Evolutionary conservation across 2,113 vertebrate genomes (phyloP).

Genomic region (Perca flavescens): DNA sequence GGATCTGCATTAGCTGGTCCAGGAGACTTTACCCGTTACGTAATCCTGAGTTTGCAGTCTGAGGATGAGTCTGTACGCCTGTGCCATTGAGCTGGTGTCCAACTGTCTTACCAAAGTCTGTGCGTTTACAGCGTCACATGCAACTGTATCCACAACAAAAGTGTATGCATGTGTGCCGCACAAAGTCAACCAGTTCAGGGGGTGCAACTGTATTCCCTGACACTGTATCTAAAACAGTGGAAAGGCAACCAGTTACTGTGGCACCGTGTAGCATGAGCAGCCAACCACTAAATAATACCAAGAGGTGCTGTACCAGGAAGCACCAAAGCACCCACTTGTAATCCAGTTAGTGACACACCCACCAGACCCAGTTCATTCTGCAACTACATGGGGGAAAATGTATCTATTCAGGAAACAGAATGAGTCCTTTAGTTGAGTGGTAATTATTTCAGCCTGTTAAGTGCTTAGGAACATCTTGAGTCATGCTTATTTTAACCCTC

Average conservation of each 20-base stretch:
- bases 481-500: slow-evolving; percentile 28
- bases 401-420: neutral
- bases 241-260: neutral
- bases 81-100: slow-evolving; percentile 27
- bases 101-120: neutral
- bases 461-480: slow-evolving; percentile 36
- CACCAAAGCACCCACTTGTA: slow-evolving; percentile 18
- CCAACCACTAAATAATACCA: slow-evolving; percentile 11
- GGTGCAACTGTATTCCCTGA: neutral
- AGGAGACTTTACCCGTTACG: slow-evolving; percentile 71
- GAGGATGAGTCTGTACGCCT: slow-evolving; percentile 63
- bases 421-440: neutral
- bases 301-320: slow-evolving; percentile 12
- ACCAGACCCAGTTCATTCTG: neutral
- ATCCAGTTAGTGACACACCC: slow-evolving; percentile 27
- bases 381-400: neutral
- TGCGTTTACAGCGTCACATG: slow-evolving; percentile 8
- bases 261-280: slow-evolving; percentile 26
- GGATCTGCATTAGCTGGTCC: slow-evolving; percentile 70
- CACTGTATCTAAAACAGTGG: neutral
- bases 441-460: slow-evolving; percentile 43
- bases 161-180: neutral
- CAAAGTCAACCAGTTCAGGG: neutral
- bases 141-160: neutral
- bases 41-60: slow-evolving; percentile 68